Evolutionary conservation across 2,888 invertebrate genomes (phyloP).

Genomic region (Dinocampus coccinellae): DNA sequence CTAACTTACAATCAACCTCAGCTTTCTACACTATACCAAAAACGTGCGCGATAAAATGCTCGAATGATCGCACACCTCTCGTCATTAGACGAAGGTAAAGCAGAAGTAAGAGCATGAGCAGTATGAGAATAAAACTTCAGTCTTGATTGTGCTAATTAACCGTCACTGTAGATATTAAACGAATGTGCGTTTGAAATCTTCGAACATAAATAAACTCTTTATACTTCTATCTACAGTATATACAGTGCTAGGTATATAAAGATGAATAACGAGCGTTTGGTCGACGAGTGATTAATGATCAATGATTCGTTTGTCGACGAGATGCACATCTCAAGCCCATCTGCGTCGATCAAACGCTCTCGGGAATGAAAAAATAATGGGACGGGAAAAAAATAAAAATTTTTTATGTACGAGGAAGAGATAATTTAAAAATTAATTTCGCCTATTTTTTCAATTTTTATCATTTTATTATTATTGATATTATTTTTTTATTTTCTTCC

Average conservation of each 20-base stretch:
- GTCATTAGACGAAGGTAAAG: no score
- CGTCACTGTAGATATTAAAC: neutral
- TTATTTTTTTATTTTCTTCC: neutral
- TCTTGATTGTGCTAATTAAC: neutral
- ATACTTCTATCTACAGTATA: neutral
- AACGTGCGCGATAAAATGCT: neutral
- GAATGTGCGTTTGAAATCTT: neutral
- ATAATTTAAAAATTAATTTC: neutral
- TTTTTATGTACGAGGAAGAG: neutral
- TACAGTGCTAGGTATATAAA: neutral
- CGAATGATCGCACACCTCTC: neutral
- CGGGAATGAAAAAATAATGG: neutral
- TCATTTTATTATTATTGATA: no score
- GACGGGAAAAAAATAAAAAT: no score
- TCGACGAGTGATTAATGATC: constrained; percentile 45
- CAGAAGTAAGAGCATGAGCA: neutral
- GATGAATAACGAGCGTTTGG: constrained; percentile 32
- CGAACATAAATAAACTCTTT: neutral
- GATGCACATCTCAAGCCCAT: constrained; percentile 35
- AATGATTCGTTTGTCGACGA: constrained; percentile 33
- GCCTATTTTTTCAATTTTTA: neutral
- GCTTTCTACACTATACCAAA: neutral
- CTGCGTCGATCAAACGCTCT: constrained; percentile 8
- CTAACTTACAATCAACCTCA: constrained; percentile 18
- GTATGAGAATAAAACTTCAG: neutral